phyloP scores from a whole-genome alignment of 2,113 vertebrate genomes.

The Clinocottus analis region DNA sequence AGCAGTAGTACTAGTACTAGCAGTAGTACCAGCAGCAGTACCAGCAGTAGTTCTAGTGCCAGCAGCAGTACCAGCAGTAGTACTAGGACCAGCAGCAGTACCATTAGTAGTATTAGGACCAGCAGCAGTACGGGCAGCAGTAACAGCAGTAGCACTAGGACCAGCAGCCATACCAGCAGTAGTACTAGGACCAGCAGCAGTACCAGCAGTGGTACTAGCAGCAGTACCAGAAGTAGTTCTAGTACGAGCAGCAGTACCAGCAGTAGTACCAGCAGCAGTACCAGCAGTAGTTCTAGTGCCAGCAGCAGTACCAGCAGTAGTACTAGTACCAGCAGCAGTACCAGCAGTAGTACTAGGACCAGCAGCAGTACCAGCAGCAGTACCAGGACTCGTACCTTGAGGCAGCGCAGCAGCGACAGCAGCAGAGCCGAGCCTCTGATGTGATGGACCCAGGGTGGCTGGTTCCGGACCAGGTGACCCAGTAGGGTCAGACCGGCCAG shows the following conservation, averaged over 20 bases:
- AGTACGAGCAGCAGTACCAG: not conserved
- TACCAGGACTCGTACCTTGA: slow-evolving; percentile 87
- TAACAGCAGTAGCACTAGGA: not conserved
- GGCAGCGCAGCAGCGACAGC: slow-evolving; percentile 91
- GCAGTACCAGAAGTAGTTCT: too few relatives aligned
- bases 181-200: not conserved
- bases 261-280: not conserved
- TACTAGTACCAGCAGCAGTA: not conserved
- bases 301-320: not conserved
- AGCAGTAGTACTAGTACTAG: too few relatives aligned
- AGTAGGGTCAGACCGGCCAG: slow-evolving; percentile 88
- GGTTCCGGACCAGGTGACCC: slow-evolving; percentile 91
- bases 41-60: not conserved
- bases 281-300: not conserved
- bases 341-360: not conserved
- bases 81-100: not conserved
- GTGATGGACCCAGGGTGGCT: slow-evolving; percentile 97
- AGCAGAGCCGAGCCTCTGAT: slow-evolving; percentile 91
- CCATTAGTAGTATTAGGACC: not conserved
- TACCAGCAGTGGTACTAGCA: too few relatives aligned
- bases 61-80: not conserved
- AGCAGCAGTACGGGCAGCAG: not conserved
- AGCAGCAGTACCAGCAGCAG: not conserved
- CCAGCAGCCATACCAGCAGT: not conserved
- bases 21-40: not conserved